Conservation (phyloP, 2,113 vertebrate genomes). For the Boleophthalmus pectinirostris region DNA sequence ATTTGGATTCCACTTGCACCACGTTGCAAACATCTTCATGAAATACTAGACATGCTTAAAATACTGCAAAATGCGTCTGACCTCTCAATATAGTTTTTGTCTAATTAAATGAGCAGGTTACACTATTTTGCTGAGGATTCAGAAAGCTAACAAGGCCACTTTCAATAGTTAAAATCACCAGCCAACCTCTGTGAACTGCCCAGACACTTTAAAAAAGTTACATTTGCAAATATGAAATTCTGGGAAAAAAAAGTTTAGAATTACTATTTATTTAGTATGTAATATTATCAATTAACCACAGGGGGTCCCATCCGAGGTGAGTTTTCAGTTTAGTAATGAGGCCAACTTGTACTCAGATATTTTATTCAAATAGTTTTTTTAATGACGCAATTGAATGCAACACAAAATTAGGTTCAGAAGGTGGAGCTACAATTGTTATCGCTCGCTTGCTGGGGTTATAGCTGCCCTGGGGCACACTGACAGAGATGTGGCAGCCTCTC, state of each 20-base stretch:
- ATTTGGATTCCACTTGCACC: not conserved
- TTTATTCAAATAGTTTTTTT: not conserved
- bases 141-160: not conserved
- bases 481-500: too few relatives aligned
- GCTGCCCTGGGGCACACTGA: too few relatives aligned
- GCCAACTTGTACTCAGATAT: not conserved
- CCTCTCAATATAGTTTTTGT: not conserved
- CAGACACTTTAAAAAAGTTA: not conserved
- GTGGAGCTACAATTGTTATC: too few relatives aligned
- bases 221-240: not conserved
- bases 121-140: not conserved
- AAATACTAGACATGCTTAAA: too few relatives aligned
- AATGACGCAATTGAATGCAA: not conserved
- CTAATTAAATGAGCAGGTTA: not conserved
- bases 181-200: not conserved
- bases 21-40: not conserved
- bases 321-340: not conserved
- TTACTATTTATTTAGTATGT: not conserved
- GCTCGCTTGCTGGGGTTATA: too few relatives aligned
- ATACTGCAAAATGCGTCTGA: not conserved
- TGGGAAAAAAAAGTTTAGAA: not conserved
- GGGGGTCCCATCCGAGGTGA: not conserved
- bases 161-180: not conserved
- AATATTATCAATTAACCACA: not conserved
- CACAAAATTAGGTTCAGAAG: not conserved